Evolutionary conservation across 2,797 vertebrate species (phyloP), one percentile per base, ranked within the genome.

Genomic region (Moxostoma hubbsi): DNA sequence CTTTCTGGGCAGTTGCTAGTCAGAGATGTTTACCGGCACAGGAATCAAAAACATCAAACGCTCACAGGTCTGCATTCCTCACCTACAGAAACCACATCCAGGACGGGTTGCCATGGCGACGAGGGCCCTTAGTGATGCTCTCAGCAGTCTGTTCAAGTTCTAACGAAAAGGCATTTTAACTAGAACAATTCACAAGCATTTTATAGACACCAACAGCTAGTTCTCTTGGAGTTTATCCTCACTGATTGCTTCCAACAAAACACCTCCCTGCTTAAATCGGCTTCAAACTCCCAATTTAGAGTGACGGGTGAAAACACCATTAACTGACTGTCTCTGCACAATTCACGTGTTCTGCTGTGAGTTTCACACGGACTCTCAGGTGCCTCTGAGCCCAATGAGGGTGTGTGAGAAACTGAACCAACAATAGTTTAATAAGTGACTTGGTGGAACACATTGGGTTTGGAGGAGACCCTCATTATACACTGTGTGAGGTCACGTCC

Each of bases 51-150:
- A 13, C 57, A 46, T 50, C 54, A 18, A 36, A 47, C 63, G 6
- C 69, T 49, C 51, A 5, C 62, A 77, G n/a, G 77, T 61, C 82
- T 8, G 45, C 89, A 90, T 93, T 89, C 83, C 85, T 91, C 71
- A 12, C 12, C 4, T 57, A 79, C 79, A 87, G 92, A 91, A 89
- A 89, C 90, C 85, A 57, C 2, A 55, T 84, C 67, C 43, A 63
- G 70, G 68, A 77, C 78, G 58, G 74, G 91, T 93, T 79, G 88
- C 88, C 88, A 91, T 73, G 89, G 84, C 63, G 13, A 81, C 82
- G 10, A 45, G 53, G 55, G 16, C 49, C 49, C 69, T 18, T 1
- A 58, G 59, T 1, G 43, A 66, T 57, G 53, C 36, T 67, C 24
- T 24, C 24, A 24, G 24, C 24, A 5, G 7, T 61, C 11, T 61